These are phyloP conservation scores for Heliconius eleuchia DNA, from an alignment of 1,140 invertebrate genomes.

Conservation along the genomic window DNA sequence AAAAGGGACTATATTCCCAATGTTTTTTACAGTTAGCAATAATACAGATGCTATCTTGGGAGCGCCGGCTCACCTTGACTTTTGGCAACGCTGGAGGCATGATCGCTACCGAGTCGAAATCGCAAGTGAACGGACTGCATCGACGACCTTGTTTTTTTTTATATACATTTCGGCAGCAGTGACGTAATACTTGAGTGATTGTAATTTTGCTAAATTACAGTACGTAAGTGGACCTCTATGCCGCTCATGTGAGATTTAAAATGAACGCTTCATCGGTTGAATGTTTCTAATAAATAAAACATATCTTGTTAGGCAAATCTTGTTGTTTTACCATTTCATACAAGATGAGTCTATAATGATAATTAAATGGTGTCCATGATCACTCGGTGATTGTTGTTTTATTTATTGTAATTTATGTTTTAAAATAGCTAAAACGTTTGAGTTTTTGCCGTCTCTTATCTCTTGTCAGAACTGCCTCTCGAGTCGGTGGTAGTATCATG, in stretches of 20 bases:
- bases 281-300: too few species aligned
- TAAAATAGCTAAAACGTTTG: too few species aligned
- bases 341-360: too few species aligned
- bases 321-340: too few species aligned
- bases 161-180: constrained; percentile 55
- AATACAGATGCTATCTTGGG: constrained; percentile 31
- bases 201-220: constrained; percentile 24
- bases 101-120: constrained; percentile 52
- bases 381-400: background rate
- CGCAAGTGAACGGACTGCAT: constrained; percentile 74
- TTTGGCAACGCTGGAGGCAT: constrained; percentile 52
- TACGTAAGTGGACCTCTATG: constrained; percentile 40
- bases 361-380: too few species aligned
- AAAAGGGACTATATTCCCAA: background rate
- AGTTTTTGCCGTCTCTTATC: too few species aligned
- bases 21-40: constrained; percentile 9
- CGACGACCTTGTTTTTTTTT: constrained; percentile 60
- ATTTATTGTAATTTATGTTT: background rate
- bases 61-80: constrained; percentile 66
- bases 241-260: constrained; percentile 14
- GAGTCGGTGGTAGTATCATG: too few species aligned
- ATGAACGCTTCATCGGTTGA: background rate
- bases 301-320: too few species aligned
- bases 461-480: too few species aligned
- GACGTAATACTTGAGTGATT: constrained; percentile 63